These are phyloP conservation scores for Ruditapes philippinarum DNA, from an alignment of 1,140 invertebrate species.

Conservation along the genomic window DNA sequence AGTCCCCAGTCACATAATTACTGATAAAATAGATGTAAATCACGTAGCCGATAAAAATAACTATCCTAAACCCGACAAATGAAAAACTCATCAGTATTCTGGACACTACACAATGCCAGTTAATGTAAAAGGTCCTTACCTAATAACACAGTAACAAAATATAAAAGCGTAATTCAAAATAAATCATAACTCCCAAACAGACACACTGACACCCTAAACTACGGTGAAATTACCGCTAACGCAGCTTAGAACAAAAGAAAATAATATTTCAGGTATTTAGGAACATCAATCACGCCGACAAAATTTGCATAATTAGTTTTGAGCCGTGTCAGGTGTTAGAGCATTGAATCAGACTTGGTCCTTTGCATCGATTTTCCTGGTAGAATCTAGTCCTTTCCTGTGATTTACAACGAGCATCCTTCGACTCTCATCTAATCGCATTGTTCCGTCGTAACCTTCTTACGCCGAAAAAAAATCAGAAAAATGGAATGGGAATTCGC, in stretches of 20 bases:
- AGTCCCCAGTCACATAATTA: too few relatives aligned
- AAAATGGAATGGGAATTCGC: background rate
- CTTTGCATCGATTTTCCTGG: constrained; percentile 30
- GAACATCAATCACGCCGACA: constrained; percentile 49
- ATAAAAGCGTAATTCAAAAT: constrained; percentile 30
- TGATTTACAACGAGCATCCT: constrained; percentile 50
- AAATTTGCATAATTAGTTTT: constrained; percentile 68
- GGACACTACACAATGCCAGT: background rate
- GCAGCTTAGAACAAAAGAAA: constrained; percentile 60
- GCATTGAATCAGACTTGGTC: constrained; percentile 40
- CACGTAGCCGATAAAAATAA: too few relatives aligned
- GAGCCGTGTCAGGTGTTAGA: constrained; percentile 42
- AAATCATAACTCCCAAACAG: constrained; percentile 2
- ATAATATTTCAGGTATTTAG: constrained; percentile 45
- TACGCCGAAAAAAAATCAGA: constrained; percentile 10
- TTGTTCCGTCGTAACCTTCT: constrained; percentile 50
- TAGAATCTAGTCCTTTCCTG: constrained; percentile 5
- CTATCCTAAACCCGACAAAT: background rate
- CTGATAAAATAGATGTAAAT: too few relatives aligned
- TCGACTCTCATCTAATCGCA: constrained; percentile 40
- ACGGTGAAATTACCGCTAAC: constrained; percentile 7
- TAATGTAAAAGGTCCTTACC: background rate
- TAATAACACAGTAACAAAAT: constrained; percentile 1
- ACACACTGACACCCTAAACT: constrained; percentile 3
- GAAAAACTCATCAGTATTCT: background rate